These are phyloP conservation scores for Trematomus loennbergii DNA, from an alignment of 2,113 vertebrate species.

Conservation along the genomic window DNA sequence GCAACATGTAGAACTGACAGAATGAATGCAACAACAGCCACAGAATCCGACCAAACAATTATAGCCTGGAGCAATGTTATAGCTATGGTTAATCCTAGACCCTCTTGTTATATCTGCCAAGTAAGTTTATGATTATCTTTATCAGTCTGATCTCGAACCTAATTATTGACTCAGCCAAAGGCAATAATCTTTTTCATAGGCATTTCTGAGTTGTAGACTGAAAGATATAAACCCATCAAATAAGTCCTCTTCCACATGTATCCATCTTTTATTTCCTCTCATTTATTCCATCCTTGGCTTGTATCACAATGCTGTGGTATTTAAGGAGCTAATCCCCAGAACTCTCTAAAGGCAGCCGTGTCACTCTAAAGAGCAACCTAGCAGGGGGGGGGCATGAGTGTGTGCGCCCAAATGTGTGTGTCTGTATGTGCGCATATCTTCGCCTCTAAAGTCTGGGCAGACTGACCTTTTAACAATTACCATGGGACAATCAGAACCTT, in stretches of 20 bases:
- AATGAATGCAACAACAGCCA: background rate
- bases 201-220: constrained; percentile 11
- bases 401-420: background rate
- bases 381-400: constrained; percentile 22
- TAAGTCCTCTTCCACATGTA: background rate
- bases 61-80: background rate
- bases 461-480: constrained; percentile 80
- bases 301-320: constrained; percentile 66
- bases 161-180: constrained; percentile 18
- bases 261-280: constrained; percentile 25
- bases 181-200: constrained; percentile 20
- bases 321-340: constrained; percentile 47
- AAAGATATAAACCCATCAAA: constrained; percentile 23
- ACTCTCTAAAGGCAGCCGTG: constrained; percentile 37
- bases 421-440: constrained; percentile 35
- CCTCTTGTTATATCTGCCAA: constrained; percentile 29
- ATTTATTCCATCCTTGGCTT: background rate
- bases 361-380: constrained; percentile 56
- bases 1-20: constrained; percentile 24
- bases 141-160: constrained; percentile 12
- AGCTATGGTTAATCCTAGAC: constrained; percentile 1
- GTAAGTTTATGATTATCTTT: background rate
- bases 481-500: constrained; percentile 76
- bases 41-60: constrained; percentile 15
- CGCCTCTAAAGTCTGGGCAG: constrained; percentile 47